Percentiles rank a stretch among this genome's conserved stretches.
Evolutionary conservation across 2,888 invertebrate genomes (phyloP).

Genomic region (Timema cristinae): DNA sequence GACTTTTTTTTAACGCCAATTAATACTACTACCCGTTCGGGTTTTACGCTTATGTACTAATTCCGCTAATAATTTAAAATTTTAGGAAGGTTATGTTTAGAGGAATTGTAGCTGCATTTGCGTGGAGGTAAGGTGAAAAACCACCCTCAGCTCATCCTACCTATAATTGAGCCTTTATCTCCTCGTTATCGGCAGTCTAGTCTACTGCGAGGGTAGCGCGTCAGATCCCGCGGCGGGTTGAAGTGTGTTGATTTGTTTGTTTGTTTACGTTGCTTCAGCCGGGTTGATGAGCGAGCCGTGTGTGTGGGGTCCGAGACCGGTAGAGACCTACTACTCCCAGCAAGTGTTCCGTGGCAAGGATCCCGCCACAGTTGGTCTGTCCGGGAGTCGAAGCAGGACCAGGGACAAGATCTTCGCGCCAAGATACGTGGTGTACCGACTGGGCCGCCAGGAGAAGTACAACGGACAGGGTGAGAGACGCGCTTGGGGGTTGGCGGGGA

Average conservation of each 20-base stretch:
- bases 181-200: not conserved
- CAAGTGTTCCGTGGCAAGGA: slow-evolving; percentile 26
- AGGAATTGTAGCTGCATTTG: no score
- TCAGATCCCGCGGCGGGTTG: not conserved
- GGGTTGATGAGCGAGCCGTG: slow-evolving; percentile 28
- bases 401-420: slow-evolving; percentile 28
- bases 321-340: slow-evolving; percentile 30
- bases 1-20: no score
- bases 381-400: slow-evolving; percentile 13
- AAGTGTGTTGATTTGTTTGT: not conserved
- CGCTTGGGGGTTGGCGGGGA: no score
- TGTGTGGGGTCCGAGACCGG: slow-evolving; percentile 29
- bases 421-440: slow-evolving; percentile 27
- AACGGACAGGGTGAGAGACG: not conserved
- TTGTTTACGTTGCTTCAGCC: slow-evolving; percentile 23
- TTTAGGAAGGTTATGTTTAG: no score
- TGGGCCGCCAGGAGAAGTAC: not conserved
- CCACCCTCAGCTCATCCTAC: no score
- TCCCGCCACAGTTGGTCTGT: slow-evolving; percentile 11
- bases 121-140: no score
- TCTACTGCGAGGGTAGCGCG: not conserved
- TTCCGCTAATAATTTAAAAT: no score
- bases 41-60: no score
- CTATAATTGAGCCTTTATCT: not conserved
- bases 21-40: no score